Evolutionary conservation across 2,113 vertebrate species (phyloP), one percentile per base, ranked within the genome.

Genomic region (Cercopithecus mona): DNA sequence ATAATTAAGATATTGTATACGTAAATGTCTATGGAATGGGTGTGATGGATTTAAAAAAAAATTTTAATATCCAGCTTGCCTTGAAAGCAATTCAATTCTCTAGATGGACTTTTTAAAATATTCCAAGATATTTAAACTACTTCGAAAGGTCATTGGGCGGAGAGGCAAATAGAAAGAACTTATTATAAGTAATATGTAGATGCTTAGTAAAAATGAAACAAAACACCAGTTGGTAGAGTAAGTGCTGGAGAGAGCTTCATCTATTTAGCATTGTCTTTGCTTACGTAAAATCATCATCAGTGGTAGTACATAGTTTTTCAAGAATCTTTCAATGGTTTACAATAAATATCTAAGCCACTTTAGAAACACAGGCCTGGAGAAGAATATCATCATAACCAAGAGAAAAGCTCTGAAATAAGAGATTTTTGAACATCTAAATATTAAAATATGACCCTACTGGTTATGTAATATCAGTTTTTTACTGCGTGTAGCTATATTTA

Each of bases 371-470:
- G 3, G 3, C 10, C 50, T 76, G 8, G 4, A 66, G 43, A 95
- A 96, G 5, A 88, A 85, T 43, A 86, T 61, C 7, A 85, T 76
- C 25, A 64, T 30, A 84, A 35, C 45, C n/a, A 81, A 89, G 66
- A 88, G n/a, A 27, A 91, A 94, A 92, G 48, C 11, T 79, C 35
- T 68, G 22, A 88, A 84, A 92, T 17, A 96, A 64, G 18, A 96
- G 30, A 91, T n/a, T n/a, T 57, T 9, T 94, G 20, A 59, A 52
- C 13, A 27, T 73, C 30, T 43, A 76, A 43, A 75, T 88, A 48
- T 55, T 43, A 68, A 97, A 96, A 96, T 43, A 12, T 72, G 16
- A 38, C 30, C 5, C 0, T 88, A 30, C 50, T 86, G 68, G 3
- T 85, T 82, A 64, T 64, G 2, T 50, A 86, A 87, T 64, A 55